These are phyloP conservation scores for Hololepta plana DNA, from an alignment of 2,888 invertebrate genomes.

Conservation along the genomic window DNA sequence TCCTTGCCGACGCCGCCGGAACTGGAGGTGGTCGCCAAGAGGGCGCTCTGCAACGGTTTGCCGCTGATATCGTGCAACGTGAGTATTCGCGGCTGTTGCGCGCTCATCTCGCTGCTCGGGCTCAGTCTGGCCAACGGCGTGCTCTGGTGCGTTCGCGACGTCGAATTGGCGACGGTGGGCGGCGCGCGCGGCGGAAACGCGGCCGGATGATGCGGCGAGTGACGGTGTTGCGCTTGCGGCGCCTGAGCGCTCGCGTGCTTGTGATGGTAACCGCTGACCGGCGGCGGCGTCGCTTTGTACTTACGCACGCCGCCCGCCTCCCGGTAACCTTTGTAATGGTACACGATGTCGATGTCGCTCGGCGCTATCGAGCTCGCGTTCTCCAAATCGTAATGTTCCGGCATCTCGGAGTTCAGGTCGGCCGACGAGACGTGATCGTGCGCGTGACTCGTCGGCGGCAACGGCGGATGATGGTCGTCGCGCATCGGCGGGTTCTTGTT, in stretches of 20 bases:
- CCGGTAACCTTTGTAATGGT: conserved; percentile 88
- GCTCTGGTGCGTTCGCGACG: conserved; percentile 63
- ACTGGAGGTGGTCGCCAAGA: conserved; percentile 76
- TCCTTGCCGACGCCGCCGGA: conserved; percentile 79
- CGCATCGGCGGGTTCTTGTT: conserved; percentile 66
- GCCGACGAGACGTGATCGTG: conserved; percentile 52
- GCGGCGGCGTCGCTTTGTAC: conserved; percentile 75
- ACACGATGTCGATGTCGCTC: conserved; percentile 91
- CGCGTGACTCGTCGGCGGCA: conserved; percentile 55
- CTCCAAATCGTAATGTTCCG: conserved; percentile 91
- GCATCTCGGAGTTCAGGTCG: conserved; percentile 60
- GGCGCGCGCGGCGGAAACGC: conserved; percentile 58
- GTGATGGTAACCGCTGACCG: conserved; percentile 57
- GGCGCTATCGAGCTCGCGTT: conserved; percentile 96
- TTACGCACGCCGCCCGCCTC: conserved; percentile 70
- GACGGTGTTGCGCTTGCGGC: conserved; percentile 50
- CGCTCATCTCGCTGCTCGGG: conserved; percentile 81
- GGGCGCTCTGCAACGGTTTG: conserved; percentile 75
- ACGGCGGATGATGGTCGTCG: conserved; percentile 62
- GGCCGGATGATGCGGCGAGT: conserved; percentile 58
- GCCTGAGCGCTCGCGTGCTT: conserved; percentile 51
- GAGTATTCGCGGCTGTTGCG: conserved; percentile 81
- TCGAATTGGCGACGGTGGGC: conserved; percentile 51
- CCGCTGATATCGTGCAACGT: conserved; percentile 88
- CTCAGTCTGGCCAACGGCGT: conserved; percentile 80